A percentile compares a stretch with the other conserved stretches of the same genome.
Conservation (phyloP, 2,797 vertebrate species). For the Neosilurus mollespiculum region DNA sequence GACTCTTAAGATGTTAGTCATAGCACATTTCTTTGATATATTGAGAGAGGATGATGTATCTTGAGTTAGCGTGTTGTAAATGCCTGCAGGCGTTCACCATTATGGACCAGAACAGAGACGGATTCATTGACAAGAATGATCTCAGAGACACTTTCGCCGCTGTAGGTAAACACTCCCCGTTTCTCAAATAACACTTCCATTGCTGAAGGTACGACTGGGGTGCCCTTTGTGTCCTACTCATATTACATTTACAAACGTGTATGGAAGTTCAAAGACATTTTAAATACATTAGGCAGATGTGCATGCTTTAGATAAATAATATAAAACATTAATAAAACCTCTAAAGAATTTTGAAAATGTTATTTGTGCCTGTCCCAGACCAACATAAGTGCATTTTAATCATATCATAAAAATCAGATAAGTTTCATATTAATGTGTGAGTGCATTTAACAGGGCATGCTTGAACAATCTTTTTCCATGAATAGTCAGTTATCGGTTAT, state of each 20-base stretch:
- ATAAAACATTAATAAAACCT: neutral
- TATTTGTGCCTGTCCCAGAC: neutral
- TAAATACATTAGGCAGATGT: neutral
- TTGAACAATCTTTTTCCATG: neutral
- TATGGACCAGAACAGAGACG: constrained; percentile 89
- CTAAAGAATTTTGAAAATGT: neutral
- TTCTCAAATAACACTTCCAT: constrained; percentile 5
- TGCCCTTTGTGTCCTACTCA: neutral
- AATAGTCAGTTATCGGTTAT: neutral
- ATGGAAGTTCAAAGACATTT: neutral
- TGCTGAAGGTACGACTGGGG: neutral
- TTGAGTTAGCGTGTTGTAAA: constrained; percentile 21
- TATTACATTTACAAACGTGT: neutral
- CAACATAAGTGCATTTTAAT: neutral
- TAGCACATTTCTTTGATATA: constrained; percentile 40
- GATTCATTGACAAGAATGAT: constrained; percentile 87
- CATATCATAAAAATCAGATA: neutral
- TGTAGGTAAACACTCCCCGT: constrained; percentile 69
- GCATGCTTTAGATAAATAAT: neutral
- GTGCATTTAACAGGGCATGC: neutral
- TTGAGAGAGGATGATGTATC: constrained; percentile 32
- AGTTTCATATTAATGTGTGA: neutral
- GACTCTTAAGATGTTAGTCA: constrained; percentile 34
- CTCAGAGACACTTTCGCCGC: constrained; percentile 86
- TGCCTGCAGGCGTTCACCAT: constrained; percentile 83